Evolutionary conservation across 1,140 invertebrate genomes (phyloP).

Genomic region (Pollicipes pollicipes): DNA sequence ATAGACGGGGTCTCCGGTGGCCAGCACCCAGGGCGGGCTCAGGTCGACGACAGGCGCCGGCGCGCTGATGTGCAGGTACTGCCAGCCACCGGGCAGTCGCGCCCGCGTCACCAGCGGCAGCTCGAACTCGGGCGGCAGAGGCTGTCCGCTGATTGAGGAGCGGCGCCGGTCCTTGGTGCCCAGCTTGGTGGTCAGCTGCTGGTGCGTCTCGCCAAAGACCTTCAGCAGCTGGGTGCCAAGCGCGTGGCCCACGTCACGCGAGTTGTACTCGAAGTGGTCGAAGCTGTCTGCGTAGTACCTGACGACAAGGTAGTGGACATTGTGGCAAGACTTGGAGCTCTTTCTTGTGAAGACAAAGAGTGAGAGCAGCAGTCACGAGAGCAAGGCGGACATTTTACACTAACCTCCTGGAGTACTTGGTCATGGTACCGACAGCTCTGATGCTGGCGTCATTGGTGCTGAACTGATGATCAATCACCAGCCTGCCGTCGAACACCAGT

Average conservation of each 20-base stretch:
- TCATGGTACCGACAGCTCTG: neutral
- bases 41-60: neutral
- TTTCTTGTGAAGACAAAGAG: no score
- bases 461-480: neutral
- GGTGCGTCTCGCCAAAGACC: neutral
- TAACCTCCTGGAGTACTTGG: neutral
- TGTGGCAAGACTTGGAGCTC: no score
- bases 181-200: neutral
- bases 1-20: neutral
- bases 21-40: neutral
- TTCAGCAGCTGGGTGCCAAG: neutral
- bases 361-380: no score
- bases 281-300: neutral
- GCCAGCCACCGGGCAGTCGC: neutral
- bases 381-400: no score
- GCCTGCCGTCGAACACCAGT: neutral
- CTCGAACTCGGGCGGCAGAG: neutral
- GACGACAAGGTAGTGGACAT: no score
- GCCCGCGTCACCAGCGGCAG: neutral
- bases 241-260: neutral
- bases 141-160: neutral
- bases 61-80: no score
- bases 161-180: neutral
- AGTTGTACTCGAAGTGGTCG: neutral
- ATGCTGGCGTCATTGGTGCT: neutral